Evolutionary conservation across 2,888 invertebrate genomes (phyloP), one percentile per base, ranked within the genome.

Genomic region (Tyria jacobaeae): DNA sequence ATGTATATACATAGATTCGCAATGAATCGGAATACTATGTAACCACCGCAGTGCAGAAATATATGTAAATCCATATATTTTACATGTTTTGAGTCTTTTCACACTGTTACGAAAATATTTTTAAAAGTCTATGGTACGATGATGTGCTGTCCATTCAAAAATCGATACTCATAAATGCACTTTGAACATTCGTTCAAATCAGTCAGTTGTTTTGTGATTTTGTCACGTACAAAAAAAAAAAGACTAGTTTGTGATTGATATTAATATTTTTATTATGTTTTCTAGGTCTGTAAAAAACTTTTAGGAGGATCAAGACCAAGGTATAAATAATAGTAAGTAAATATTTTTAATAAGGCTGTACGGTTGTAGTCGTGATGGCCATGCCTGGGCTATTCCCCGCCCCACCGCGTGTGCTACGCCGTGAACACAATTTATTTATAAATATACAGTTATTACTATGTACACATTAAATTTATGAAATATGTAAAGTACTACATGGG

Each of bases 271-370:
- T 69, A 68, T 78, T 70, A 80, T 83, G 71, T 85, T 82, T 90
- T 89, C 78, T 89, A 92, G 92, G 92, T 91, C 91, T 92, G 90
- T 92, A 92, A 91, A 85, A 87, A 81, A 70, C 75, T 60, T 63
- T 71, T 60, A 67, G 74, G 79, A 83, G 84, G 86, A 88, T 81
- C 78, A 69, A 76, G 78, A 82, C 78, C 78, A 79, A 87, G 87
- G 88, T 89, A 83, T 48, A 65, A 37, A 64, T 64, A 48, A 59
- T 21, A 55, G 70, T 65, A 74, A 75, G 71, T 72, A 69, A 60
- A 14, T n/a, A 7, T 48, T 25, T 15, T 10, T 44, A 44, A 5
- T 44, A 44, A 3, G 21, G 4, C 10, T 2, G 17, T 21, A 10
- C 6, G 27, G 27, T 31, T 2, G 27, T 31, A 2, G 27, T 31